Evolutionary conservation across 2,888 invertebrate species (phyloP).

Genomic region (Apamea anceps): DNA sequence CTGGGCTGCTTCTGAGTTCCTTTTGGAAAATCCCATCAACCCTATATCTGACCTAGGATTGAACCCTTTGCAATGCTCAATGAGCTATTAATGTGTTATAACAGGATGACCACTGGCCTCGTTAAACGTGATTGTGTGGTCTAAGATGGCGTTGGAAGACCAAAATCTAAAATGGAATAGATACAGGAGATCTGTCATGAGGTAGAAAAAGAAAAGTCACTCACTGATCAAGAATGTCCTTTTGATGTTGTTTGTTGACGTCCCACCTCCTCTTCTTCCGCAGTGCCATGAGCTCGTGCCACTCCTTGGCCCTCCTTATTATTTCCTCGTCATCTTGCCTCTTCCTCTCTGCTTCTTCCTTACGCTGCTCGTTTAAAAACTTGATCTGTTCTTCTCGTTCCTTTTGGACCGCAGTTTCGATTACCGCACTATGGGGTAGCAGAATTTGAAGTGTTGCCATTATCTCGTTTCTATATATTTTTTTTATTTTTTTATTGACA

Average conservation of each 20-base stretch:
- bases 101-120: background rate
- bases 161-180: background rate
- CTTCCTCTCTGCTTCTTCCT: constrained; percentile 76
- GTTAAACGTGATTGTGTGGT: background rate
- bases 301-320: constrained; percentile 79
- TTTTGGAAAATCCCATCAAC: background rate
- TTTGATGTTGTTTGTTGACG: constrained; percentile 81
- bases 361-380: constrained; percentile 77
- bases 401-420: constrained; percentile 85
- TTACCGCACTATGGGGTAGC: constrained; percentile 79
- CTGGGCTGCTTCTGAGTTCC: background rate
- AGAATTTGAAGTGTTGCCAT: background rate
- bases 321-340: constrained; percentile 78
- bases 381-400: constrained; percentile 84
- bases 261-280: constrained; percentile 75
- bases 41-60: background rate
- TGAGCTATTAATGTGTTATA: background rate
- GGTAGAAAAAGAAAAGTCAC: constrained; percentile 47
- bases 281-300: constrained; percentile 76
- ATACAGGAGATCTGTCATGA: background rate
- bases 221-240: constrained; percentile 84
- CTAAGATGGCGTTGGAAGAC: background rate
- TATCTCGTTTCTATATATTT: background rate
- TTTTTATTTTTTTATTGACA: too few species aligned
- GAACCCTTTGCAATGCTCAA: background rate